phyloP scores from a whole-genome alignment of 2,113 vertebrate genomes.

The Chamaea fasciata region DNA sequence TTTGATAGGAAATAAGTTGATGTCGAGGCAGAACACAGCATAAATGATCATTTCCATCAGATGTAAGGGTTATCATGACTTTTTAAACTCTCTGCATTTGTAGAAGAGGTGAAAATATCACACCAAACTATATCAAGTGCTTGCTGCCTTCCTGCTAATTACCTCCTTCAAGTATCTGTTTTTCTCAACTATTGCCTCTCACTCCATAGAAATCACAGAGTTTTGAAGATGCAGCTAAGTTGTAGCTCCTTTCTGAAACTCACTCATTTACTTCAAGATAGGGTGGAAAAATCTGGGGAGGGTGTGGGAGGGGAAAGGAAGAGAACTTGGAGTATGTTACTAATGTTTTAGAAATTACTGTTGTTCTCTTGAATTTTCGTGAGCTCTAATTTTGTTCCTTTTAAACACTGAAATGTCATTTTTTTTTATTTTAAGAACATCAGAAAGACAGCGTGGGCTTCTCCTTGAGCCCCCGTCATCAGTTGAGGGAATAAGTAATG shows the following conservation, averaged over 20 bases:
- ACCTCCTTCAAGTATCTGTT: background rate
- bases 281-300: background rate
- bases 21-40: background rate
- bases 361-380: background rate
- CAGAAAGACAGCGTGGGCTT: background rate
- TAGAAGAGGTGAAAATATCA: background rate
- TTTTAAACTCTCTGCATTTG: background rate
- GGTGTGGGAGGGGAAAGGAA: background rate
- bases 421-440: background rate
- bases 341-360: background rate
- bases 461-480: rapidly evolving
- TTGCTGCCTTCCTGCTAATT: background rate
- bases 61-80: background rate
- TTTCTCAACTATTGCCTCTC: background rate
- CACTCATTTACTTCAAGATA: background rate
- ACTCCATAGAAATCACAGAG: background rate
- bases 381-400: background rate
- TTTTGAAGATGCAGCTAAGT: background rate
- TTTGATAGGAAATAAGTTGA: conserved; percentile 34
- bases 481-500: background rate
- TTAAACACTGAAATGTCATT: background rate
- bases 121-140: rapidly evolving
- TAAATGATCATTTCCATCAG: background rate
- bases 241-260: background rate
- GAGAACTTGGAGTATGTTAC: background rate